phyloP scores from a whole-genome alignment of 2,888 invertebrate genomes.

The Drosophila recens region DNA sequence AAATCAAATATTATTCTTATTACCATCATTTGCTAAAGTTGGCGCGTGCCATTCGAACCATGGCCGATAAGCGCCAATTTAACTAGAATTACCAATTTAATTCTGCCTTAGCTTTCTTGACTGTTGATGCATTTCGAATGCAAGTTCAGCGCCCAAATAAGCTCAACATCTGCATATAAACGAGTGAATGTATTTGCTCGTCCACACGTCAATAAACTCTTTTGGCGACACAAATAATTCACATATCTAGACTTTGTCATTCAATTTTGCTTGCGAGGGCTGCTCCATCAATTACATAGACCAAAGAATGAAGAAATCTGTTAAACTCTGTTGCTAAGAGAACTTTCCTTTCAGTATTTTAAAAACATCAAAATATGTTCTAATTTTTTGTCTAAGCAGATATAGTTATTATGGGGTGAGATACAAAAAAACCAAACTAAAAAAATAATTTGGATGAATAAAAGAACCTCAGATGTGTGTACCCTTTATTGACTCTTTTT shows the following conservation, averaged over 20 bases:
- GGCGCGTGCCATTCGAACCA: constrained; percentile 42
- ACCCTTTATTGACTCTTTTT: too few relatives aligned
- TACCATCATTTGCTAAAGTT: constrained; percentile 41
- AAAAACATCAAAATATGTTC: too few relatives aligned
- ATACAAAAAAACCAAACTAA: too few relatives aligned
- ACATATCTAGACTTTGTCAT: background rate
- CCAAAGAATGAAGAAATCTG: background rate
- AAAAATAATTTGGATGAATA: too few relatives aligned
- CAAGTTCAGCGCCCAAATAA: constrained; percentile 17
- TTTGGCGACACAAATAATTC: constrained; percentile 15
- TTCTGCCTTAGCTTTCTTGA: constrained; percentile 10
- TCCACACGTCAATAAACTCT: constrained; percentile 16
- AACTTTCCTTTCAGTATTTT: too few relatives aligned
- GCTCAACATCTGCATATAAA: constrained; percentile 39
- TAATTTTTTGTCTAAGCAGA: too few relatives aligned
- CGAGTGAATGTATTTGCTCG: constrained; percentile 31
- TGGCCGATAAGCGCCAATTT: constrained; percentile 63
- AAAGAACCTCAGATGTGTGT: too few relatives aligned
- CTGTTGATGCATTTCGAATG: constrained; percentile 24
- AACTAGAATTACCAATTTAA: constrained; percentile 52
- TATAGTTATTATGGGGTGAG: too few relatives aligned
- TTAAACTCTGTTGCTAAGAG: background rate
- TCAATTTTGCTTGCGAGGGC: constrained; percentile 1
- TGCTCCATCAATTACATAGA: background rate
- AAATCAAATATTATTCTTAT: constrained; percentile 74